A percentile compares a stretch with the other conserved stretches of the same genome.
Conservation (phyloP, 2,113 vertebrate species). For the Oryctolagus cuniculus region mOryCun1.1 NC_091434.1:91427001-91427500, state of each 20-base stretch:
- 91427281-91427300: background rate
- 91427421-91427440: too few species aligned
- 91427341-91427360: too few species aligned
- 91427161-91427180: background rate
- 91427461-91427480: too few species aligned
- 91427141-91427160: background rate
- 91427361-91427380: too few species aligned
- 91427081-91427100: background rate
- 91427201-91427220: background rate
- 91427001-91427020: background rate
- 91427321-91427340: too few species aligned
- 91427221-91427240: background rate
- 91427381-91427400: too few species aligned
- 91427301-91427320: background rate
- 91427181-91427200: background rate
- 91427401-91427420: too few species aligned
- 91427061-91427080: slow-evolving; percentile 50
- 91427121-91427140: background rate
- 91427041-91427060: background rate
- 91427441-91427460: too few species aligned
- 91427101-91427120: background rate
- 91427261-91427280: slow-evolving; percentile 20
- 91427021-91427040: slow-evolving; percentile 7
- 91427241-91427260: slow-evolving; percentile 26
- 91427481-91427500: too few species aligned